Conservation (phyloP, 2,888 invertebrate species). For the Clitarchus hookeri region DNA sequence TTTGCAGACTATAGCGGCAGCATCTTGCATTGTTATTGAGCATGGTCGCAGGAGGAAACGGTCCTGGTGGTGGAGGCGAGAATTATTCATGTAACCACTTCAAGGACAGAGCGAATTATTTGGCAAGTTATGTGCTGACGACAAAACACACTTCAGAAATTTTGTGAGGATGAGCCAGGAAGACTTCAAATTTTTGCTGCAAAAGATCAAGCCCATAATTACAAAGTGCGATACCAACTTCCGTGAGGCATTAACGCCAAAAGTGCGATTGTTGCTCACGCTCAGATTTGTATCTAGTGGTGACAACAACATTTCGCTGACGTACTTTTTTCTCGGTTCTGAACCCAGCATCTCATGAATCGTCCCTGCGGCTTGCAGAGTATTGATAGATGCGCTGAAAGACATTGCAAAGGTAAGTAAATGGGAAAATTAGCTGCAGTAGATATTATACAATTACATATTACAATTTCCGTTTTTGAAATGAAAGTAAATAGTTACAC, state of each 20-base stretch:
- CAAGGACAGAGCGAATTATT: not conserved
- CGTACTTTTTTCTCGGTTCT: constrained; percentile 18
- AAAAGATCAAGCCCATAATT: too few relatives aligned
- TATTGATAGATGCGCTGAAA: not conserved
- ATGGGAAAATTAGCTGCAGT: not conserved
- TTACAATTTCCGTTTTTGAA: not conserved
- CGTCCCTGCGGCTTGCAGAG: constrained; percentile 18
- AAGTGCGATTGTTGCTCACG: not conserved
- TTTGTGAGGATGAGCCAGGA: too few relatives aligned
- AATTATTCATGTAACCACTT: not conserved
- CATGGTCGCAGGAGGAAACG: not conserved
- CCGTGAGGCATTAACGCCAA: not conserved
- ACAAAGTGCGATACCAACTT: too few relatives aligned
- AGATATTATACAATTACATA: not conserved
- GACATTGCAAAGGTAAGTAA: constrained; percentile 19
- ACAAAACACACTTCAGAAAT: too few relatives aligned
- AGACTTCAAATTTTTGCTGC: too few relatives aligned
- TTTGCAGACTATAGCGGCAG: not conserved
- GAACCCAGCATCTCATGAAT: constrained; percentile 22
- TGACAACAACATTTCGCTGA: not conserved
- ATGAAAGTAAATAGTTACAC: too few relatives aligned
- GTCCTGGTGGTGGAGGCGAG: not conserved
- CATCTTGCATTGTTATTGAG: not conserved
- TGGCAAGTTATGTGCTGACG: too few relatives aligned
- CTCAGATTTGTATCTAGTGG: not conserved